Conservation (phyloP, 2,888 invertebrate genomes). For the Mamestra brassicae region DNA sequence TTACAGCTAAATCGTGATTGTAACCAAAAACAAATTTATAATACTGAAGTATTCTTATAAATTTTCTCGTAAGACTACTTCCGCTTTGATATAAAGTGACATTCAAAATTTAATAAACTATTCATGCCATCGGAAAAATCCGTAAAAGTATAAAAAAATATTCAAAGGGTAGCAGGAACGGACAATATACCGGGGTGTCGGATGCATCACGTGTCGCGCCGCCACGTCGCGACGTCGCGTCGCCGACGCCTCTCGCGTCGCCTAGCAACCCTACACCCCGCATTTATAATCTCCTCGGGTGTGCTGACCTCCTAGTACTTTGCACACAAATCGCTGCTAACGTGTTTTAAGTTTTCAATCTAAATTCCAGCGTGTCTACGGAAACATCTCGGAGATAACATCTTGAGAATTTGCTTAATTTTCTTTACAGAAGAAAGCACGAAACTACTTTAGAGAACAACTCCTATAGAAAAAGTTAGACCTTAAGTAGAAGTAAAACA, state of each 20-base stretch:
- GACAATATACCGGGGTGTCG: constrained; percentile 62
- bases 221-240: constrained; percentile 77
- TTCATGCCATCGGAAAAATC: constrained; percentile 12
- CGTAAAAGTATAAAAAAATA: constrained; percentile 26
- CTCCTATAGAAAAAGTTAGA: constrained; percentile 27
- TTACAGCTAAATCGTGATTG: not conserved
- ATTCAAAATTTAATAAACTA: not conserved
- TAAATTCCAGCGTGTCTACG: constrained; percentile 54
- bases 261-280: constrained; percentile 74
- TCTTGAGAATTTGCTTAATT: constrained; percentile 42
- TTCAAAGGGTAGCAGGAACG: constrained; percentile 17
- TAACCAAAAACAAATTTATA: not conserved
- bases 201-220: constrained; percentile 80
- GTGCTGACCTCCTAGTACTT: constrained; percentile 77
- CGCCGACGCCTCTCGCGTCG: constrained; percentile 72
- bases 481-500: constrained; percentile 30
- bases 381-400: constrained; percentile 31
- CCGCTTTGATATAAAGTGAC: not conserved
- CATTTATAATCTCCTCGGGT: constrained; percentile 74
- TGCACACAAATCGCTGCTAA: constrained; percentile 59
- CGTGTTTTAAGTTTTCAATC: constrained; percentile 58
- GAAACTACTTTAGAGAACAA: constrained; percentile 9
- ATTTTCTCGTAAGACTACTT: not conserved
- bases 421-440: constrained; percentile 10
- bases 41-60: not conserved